phyloP scores from a whole-genome alignment of 2,888 invertebrate genomes.

The Megaustenia siamemsis region DNA sequence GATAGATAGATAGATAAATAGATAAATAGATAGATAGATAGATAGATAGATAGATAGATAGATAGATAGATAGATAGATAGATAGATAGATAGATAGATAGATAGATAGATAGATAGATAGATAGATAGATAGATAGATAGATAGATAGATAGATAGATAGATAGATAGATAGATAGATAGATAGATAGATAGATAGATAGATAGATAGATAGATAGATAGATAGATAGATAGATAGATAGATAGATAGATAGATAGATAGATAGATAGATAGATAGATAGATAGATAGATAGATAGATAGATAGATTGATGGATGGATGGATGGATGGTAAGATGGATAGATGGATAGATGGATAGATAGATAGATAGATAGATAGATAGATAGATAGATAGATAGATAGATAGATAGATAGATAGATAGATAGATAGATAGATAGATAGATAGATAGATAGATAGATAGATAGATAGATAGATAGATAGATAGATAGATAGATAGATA shows the following conservation, averaged over 20 bases:
- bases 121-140: conserved; percentile 9
- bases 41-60: conserved; percentile 9
- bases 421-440: background rate
- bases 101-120: conserved; percentile 9
- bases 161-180: conserved; percentile 9
- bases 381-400: conserved; percentile 9
- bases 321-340: background rate
- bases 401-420: conserved; percentile 9
- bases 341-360: background rate
- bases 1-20: conserved; percentile 5
- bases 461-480: conserved; percentile 9
- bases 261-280: conserved; percentile 22
- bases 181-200: conserved; percentile 9
- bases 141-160: conserved; percentile 9
- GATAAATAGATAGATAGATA: conserved; percentile 5
- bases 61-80: conserved; percentile 9
- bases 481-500: conserved; percentile 9
- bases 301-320: conserved; percentile 10
- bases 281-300: conserved; percentile 22
- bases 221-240: background rate
- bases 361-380: conserved; percentile 9
- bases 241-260: conserved; percentile 11
- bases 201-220: conserved; percentile 4
- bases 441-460: background rate
- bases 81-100: background rate